Base-by-base conservation (phyloP, 35 echinoderm and acorn worm genomes). In the Amphiura filiformis region DNA sequence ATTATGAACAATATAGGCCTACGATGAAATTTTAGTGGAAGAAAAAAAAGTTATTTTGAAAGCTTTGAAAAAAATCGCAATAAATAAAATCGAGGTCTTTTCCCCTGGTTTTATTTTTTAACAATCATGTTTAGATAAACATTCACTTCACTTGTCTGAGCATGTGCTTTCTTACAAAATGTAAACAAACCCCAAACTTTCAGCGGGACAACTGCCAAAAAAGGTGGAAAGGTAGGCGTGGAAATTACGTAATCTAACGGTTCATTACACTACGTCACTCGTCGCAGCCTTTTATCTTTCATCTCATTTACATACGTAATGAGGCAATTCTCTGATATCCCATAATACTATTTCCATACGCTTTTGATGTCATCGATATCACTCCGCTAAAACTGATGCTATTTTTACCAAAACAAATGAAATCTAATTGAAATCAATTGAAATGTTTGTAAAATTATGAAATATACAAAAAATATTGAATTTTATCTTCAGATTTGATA, bases 101-200 rank as follows among this genome's bases (percentile, higher is more conserved):
- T n/a, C n/a, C n/a, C n/a, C n/a, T n/a, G n/a, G n/a, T n/a, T n/a
- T n/a, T n/a, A n/a, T n/a, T n/a, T n/a, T n/a, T n/a, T n/a, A n/a
- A n/a, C n/a, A n/a, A n/a, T n/a, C n/a, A n/a, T n/a, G n/a, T n/a
- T n/a, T n/a, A n/a, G n/a, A n/a, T n/a, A n/a, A n/a, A n/a, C 31
- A 37, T 83, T 18, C n/a, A 31, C 42, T 26, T 23, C 23, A 22
- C 11, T 4, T 13, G 38, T 78, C 33, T 23, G 1, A 20, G 76
- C 37, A 81, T 81, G 79, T 81, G 36, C 20, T 81, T 81, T 81
- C 13, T 81, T 39, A 31, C 38, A 70, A n/a, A 70, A 70, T 70
- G 61, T 70, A 70, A 70, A 70, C 61, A 70, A 70, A 70, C 4
- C 28, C 28, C 61, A 70, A 30, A 70, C 4, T 30, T 70, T n/a